Conservation (phyloP, 1,140 invertebrate species). For the Carposina sasakii region DNA sequence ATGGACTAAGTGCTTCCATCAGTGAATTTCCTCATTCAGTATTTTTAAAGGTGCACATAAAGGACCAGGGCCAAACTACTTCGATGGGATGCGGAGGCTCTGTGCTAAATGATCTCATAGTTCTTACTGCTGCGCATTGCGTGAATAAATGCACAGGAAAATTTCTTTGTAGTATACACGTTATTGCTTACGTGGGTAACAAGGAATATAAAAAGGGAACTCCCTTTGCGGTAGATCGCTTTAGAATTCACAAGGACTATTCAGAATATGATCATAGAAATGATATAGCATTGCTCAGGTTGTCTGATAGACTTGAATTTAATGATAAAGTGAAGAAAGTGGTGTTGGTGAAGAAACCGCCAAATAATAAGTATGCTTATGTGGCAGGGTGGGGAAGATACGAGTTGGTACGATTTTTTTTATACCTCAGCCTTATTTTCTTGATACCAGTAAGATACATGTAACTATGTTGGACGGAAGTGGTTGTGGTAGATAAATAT, state of each 20-base stretch:
- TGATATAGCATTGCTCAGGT: neutral
- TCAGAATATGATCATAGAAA: neutral
- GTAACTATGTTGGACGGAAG: too few relatives aligned
- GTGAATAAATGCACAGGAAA: neutral
- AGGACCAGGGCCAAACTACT: neutral
- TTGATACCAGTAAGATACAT: too few relatives aligned
- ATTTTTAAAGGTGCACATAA: neutral
- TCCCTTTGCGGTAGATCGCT: neutral
- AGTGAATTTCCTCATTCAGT: constrained; percentile 4
- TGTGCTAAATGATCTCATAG: neutral
- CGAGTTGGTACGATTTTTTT: too few relatives aligned
- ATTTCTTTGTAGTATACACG: too few relatives aligned
- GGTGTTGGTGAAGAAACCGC: neutral
- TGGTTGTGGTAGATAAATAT: too few relatives aligned
- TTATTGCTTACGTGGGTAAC: neutral
- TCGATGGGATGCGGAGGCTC: constrained; percentile 1
- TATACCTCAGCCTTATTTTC: too few relatives aligned
- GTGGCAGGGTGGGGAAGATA: constrained; percentile 13
- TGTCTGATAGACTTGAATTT: neutral
- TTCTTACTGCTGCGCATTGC: constrained; percentile 8
- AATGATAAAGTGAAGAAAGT: neutral
- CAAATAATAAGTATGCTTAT: neutral
- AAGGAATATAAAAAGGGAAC: neutral
- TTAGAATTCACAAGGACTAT: neutral
- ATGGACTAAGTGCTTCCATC: neutral